phyloP scores from a whole-genome alignment of 1,140 invertebrate species.

The Drosophila truncata region DNA sequence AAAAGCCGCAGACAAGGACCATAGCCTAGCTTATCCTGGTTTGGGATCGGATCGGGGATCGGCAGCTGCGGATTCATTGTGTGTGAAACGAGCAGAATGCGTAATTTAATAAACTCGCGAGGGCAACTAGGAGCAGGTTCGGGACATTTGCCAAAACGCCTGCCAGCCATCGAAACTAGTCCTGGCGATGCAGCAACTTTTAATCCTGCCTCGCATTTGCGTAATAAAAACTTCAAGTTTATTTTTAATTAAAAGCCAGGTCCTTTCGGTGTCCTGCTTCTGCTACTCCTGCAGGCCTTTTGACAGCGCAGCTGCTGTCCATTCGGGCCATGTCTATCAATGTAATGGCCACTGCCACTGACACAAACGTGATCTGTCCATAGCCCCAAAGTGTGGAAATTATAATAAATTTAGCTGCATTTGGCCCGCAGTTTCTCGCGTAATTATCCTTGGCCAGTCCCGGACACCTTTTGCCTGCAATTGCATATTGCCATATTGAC shows the following conservation, averaged over 20 bases:
- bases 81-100: slow-evolving; percentile 77
- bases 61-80: slow-evolving; percentile 57
- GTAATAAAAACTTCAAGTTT: slow-evolving; percentile 77
- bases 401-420: slow-evolving; percentile 76
- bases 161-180: slow-evolving; percentile 58
- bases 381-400: slow-evolving; percentile 74
- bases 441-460: slow-evolving; percentile 67
- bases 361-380: slow-evolving; percentile 52
- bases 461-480: slow-evolving; percentile 14
- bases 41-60: slow-evolving; percentile 4
- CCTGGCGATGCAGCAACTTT: slow-evolving; percentile 47
- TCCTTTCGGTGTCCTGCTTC: neutral
- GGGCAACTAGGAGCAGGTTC: slow-evolving; percentile 44
- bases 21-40: slow-evolving; percentile 54
- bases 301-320: slow-evolving; percentile 33
- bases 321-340: slow-evolving; percentile 67
- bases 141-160: slow-evolving; percentile 59
- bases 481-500: slow-evolving; percentile 76
- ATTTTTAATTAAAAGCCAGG: slow-evolving; percentile 81
- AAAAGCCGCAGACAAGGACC: slow-evolving; percentile 46
- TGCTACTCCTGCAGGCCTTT: slow-evolving; percentile 32
- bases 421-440: slow-evolving; percentile 62
- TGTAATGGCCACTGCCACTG: slow-evolving; percentile 67
- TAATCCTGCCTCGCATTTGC: slow-evolving; percentile 41
- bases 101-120: slow-evolving; percentile 73